phyloP scores from a whole-genome alignment of 1,140 invertebrate genomes.

The Thaumatotibia leucotreta region DNA sequence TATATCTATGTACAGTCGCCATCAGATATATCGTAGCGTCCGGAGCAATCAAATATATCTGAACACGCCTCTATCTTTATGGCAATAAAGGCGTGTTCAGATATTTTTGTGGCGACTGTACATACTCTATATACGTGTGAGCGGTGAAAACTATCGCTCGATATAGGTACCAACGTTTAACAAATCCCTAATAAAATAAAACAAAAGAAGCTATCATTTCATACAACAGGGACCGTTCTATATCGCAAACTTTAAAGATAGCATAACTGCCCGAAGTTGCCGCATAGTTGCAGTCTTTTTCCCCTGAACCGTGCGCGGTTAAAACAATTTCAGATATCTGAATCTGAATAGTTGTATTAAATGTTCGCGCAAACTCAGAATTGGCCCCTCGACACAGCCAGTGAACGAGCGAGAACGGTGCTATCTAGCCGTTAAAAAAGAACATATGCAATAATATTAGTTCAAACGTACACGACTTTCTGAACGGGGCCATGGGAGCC shows the following conservation, averaged over 20 bases:
- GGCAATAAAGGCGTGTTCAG: too few species aligned
- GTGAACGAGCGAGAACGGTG: background rate
- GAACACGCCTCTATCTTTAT: too few species aligned
- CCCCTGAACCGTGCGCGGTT: background rate
- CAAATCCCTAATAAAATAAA: too few species aligned
- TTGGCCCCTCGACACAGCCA: background rate
- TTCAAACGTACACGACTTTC: background rate
- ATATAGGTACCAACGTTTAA: too few species aligned
- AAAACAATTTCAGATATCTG: conserved; percentile 7
- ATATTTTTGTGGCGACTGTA: too few species aligned
- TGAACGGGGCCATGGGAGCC: background rate
- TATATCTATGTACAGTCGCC: too few species aligned
- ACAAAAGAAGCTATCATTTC: background rate
- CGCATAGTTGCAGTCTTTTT: background rate
- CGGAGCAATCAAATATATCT: too few species aligned
- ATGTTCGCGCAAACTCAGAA: conserved; percentile 3
- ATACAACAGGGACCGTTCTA: background rate
- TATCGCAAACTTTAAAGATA: background rate
- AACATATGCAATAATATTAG: background rate
- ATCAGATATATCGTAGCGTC: too few species aligned
- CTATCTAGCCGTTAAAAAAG: background rate
- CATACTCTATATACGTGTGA: too few species aligned
- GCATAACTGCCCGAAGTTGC: background rate
- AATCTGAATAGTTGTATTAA: conserved; percentile 6
- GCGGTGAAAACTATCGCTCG: too few species aligned